Conservation (phyloP, 2,888 invertebrate species). For the Cephus sareptanus region DNA sequence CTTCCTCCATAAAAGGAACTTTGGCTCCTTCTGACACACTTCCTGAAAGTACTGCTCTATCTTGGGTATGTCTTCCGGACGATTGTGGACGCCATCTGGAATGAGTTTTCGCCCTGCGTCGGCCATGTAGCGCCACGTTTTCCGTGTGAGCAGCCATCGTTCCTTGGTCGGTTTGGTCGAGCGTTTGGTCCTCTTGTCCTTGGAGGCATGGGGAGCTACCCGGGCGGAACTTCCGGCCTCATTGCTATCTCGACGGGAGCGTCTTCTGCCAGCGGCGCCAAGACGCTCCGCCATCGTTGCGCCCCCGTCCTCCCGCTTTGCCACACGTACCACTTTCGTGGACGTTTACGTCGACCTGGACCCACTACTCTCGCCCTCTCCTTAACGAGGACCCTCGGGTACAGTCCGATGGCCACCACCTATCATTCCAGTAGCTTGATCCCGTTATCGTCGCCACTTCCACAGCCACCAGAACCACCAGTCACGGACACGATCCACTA, state of each 20-base stretch:
- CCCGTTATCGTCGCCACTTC: neutral
- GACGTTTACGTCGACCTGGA: too few species aligned
- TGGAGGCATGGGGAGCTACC: constrained; percentile 57
- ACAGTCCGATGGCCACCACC: too few species aligned
- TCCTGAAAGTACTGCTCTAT: constrained; percentile 88
- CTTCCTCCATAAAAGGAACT: constrained; percentile 85
- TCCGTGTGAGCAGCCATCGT: constrained; percentile 87
- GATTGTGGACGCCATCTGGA: constrained; percentile 82
- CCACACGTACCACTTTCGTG: constrained; percentile 63
- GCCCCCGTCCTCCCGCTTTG: constrained; percentile 54
- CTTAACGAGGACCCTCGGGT: too few species aligned
- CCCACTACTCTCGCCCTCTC: too few species aligned
- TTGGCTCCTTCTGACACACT: constrained; percentile 81
- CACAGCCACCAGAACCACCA: constrained; percentile 1
- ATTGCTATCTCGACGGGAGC: constrained; percentile 59
- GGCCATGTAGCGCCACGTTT: constrained; percentile 94
- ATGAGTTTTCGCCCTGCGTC: constrained; percentile 87
- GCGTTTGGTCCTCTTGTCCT: constrained; percentile 72
- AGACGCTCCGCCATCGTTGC: constrained; percentile 62
- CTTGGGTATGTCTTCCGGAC: constrained; percentile 80
- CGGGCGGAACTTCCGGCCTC: constrained; percentile 50
- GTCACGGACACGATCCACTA: neutral
- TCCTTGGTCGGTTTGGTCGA: constrained; percentile 75
- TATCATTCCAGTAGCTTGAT: too few species aligned
- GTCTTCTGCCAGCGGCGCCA: constrained; percentile 45